These are phyloP conservation scores for Argyrosomus japonicus DNA, from an alignment of 2,113 vertebrate genomes.

Conservation along the genomic window DNA sequence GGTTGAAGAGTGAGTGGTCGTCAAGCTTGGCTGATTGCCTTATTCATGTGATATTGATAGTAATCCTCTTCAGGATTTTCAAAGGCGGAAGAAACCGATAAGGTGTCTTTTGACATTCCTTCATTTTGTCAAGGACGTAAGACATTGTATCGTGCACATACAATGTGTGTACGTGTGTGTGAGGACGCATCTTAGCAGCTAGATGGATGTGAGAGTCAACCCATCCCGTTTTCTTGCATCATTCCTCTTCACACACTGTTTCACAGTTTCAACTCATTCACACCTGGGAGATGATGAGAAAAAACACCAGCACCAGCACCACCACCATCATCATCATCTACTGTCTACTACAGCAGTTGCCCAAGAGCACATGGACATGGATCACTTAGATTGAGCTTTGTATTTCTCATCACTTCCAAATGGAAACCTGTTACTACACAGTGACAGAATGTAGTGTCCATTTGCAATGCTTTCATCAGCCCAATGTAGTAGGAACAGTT, in stretches of 20 bases:
- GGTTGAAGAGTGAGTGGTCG: not conserved
- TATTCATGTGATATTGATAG: constrained; percentile 38
- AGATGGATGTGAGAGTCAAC: constrained; percentile 5
- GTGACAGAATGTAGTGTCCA: too few relatives aligned
- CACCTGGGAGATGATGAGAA: constrained; percentile 31
- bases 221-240: constrained; percentile 14
- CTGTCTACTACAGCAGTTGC: constrained; percentile 20
- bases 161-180: not conserved
- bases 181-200: constrained; percentile 15
- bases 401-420: not conserved
- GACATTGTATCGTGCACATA: not conserved
- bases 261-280: constrained; percentile 45
- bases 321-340: not conserved
- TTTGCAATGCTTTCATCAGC: not conserved
- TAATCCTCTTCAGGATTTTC: constrained; percentile 35
- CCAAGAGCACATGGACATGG: not conserved
- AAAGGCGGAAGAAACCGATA: constrained; percentile 11
- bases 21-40: constrained; percentile 45
- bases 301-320: not conserved
- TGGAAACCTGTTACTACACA: not conserved
- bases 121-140: constrained; percentile 29
- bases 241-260: constrained; percentile 29
- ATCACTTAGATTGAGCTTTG: not conserved
- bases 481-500: not conserved
- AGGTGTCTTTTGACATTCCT: constrained; percentile 18